Conservation (phyloP, 2,888 invertebrate species). For the Andrena marginata region DNA sequence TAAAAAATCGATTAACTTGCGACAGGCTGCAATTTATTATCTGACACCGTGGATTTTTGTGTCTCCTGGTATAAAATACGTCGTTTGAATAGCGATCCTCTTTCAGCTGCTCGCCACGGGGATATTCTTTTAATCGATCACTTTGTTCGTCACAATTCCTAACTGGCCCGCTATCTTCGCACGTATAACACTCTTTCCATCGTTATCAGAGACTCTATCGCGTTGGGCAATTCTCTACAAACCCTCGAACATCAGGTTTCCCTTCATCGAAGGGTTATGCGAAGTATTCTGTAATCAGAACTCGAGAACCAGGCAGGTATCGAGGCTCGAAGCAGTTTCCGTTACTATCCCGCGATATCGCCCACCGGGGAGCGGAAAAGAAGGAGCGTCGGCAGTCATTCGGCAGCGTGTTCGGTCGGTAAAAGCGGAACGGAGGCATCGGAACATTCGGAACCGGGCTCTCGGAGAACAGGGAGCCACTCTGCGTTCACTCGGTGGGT, state of each 20-base stretch:
- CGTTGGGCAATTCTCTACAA: not conserved
- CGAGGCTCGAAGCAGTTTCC: not conserved
- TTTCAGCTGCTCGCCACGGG: not conserved
- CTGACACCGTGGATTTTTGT: not conserved
- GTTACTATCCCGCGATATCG: slow-evolving; percentile 18
- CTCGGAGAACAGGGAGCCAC: slow-evolving; percentile 96
- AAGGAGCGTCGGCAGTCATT: slow-evolving; percentile 4
- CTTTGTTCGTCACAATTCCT: not conserved
- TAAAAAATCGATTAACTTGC: slow-evolving; percentile 29
- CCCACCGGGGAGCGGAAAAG: slow-evolving; percentile 2
- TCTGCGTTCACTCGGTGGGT: slow-evolving; percentile 96
- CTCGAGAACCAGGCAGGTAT: too few relatives aligned
- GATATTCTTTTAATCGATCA: slow-evolving; percentile 38
- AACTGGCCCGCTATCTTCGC: not conserved
- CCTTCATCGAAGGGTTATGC: not conserved
- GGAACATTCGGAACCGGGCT: slow-evolving; percentile 72
- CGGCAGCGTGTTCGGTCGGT: slow-evolving; percentile 61
- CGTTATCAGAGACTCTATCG: slow-evolving; percentile 7
- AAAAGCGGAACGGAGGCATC: slow-evolving; percentile 53
- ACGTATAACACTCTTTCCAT: not conserved
- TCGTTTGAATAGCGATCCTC: not conserved
- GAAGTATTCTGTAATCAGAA: not conserved
- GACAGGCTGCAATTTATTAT: slow-evolving; percentile 18
- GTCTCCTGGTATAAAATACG: not conserved
- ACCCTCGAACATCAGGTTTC: not conserved